These are phyloP conservation scores for Acinonyx jubatus DNA, from an alignment of 2,113 vertebrate species.

Conservation along the genomic window DNA sequence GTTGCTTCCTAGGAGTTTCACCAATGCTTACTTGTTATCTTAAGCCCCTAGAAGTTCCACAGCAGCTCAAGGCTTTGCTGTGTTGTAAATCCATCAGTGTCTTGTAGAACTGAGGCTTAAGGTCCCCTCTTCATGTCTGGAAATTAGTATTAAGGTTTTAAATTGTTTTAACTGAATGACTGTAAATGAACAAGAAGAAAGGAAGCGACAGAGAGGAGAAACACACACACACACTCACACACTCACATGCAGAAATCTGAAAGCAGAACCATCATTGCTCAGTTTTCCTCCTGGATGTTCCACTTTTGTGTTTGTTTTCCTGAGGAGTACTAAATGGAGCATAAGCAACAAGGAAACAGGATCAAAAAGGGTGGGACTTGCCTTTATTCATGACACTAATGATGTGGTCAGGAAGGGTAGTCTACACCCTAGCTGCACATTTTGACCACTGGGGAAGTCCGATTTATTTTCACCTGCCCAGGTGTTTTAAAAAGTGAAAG, in stretches of 20 bases:
- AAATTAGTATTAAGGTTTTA: not conserved
- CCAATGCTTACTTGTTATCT: not conserved
- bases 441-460: not conserved
- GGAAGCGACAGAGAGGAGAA: not conserved
- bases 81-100: not conserved
- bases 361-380: not conserved
- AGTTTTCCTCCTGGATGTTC: not conserved
- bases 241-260: not conserved
- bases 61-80: not conserved
- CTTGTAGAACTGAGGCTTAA: not conserved
- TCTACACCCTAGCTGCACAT: not conserved
- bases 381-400: not conserved
- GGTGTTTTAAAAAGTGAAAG: not conserved
- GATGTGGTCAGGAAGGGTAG: not conserved
- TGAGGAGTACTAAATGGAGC: not conserved
- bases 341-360: not conserved
- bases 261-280: not conserved
- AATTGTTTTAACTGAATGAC: not conserved
- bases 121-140: not conserved
- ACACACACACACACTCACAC: not conserved
- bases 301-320: not conserved
- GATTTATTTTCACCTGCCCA: not conserved
- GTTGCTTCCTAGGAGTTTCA: not conserved
- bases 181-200: not conserved
- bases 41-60: not conserved